These are phyloP conservation scores for Microtus montanus DNA, from an alignment of 2,113 vertebrate species.

Conservation along the genomic window DNA sequence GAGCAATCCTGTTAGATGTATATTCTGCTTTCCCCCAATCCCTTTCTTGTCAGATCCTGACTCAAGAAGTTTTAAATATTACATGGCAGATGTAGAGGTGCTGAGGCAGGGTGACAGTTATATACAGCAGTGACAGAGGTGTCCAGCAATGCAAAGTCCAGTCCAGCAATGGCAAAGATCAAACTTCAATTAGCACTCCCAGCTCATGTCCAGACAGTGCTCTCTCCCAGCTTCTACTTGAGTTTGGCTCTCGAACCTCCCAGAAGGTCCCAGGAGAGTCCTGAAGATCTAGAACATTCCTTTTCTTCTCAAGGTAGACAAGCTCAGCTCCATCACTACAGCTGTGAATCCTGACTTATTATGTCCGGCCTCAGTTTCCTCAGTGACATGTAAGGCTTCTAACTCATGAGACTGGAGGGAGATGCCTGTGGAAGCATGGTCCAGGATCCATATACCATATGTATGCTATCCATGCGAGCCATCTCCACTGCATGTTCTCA, in stretches of 20 bases:
- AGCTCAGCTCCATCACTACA: neutral
- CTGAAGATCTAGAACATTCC: neutral
- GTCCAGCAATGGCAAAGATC: neutral
- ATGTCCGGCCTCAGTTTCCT: neutral
- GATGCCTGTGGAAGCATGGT: neutral
- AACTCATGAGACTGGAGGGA: neutral
- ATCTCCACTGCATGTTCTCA: neutral
- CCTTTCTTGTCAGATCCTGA: neutral
- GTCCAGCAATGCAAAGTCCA: too few relatives aligned
- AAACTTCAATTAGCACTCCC: accelerated
- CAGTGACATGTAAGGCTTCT: neutral
- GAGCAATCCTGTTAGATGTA: neutral
- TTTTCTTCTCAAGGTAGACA: neutral
- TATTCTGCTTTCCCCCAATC: neutral
- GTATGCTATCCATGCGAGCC: neutral
- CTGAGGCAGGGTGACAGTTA: too few relatives aligned
- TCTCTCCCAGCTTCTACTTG: neutral
- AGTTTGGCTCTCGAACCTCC: neutral
- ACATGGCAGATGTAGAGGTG: neutral
- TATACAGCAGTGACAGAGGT: neutral
- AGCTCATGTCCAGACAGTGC: too few relatives aligned
- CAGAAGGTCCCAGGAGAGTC: neutral
- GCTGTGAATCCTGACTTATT: neutral
- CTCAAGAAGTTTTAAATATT: neutral
- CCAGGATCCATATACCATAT: neutral